Conservation (phyloP, 1,140 invertebrate genomes). For the Zaprionus tsacasi region DNA sequence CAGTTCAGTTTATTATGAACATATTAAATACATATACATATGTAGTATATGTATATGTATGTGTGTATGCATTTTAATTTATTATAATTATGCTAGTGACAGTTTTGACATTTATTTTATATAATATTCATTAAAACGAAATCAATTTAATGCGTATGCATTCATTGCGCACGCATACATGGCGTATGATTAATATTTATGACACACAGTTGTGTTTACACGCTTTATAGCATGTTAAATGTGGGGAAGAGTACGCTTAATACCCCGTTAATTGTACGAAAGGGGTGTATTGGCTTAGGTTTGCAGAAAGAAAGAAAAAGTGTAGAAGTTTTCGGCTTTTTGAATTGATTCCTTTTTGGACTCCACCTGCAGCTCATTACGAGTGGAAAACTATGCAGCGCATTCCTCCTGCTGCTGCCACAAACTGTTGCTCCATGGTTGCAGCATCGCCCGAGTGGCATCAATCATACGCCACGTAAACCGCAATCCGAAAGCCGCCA, state of each 20-base stretch:
- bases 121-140: conserved; percentile 42
- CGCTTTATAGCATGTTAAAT: too few relatives aligned
- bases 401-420: conserved; percentile 37
- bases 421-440: conserved; percentile 61
- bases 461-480: conserved; percentile 80
- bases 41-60: conserved; percentile 21
- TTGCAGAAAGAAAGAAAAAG: background rate
- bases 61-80: conserved; percentile 49
- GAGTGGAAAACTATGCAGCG: conserved; percentile 10
- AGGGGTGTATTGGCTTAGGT: background rate
- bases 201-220: conserved; percentile 2
- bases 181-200: conserved; percentile 54
- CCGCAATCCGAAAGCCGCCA: conserved; percentile 76
- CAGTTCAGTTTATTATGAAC: conserved; percentile 55
- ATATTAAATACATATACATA: conserved; percentile 27
- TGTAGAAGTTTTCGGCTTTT: background rate
- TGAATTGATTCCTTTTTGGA: background rate
- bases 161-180: conserved; percentile 2
- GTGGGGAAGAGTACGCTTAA: too few relatives aligned
- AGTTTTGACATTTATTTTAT: conserved; percentile 34
- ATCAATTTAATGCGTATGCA: conserved; percentile 34
- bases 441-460: conserved; percentile 52
- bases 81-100: conserved; percentile 57
- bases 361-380: background rate
- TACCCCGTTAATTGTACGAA: background rate